Conservation (phyloP, 2,797 vertebrate genomes). For the Stomatorhinus walkeri region DNA sequence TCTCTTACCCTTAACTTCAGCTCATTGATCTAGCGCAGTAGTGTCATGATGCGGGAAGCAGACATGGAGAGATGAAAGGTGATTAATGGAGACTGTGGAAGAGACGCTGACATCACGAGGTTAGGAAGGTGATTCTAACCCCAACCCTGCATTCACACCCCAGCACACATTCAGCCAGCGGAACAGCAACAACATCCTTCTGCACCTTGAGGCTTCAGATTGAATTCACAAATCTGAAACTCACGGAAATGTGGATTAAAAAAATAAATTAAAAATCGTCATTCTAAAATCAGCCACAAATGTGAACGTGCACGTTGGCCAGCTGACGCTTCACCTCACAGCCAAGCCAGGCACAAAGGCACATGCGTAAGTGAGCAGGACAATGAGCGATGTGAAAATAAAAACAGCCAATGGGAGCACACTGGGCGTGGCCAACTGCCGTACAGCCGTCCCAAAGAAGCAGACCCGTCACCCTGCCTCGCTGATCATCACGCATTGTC, state of each 20-base stretch:
- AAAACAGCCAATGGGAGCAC: background rate
- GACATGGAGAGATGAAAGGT: slow-evolving; percentile 31
- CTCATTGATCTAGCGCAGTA: slow-evolving; percentile 66
- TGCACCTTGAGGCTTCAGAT: background rate
- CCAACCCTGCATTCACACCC: background rate
- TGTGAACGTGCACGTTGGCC: background rate
- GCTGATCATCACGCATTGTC: background rate
- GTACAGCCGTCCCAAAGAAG: background rate
- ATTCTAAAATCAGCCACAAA: background rate
- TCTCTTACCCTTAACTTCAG: slow-evolving; percentile 69
- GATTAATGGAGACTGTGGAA: background rate
- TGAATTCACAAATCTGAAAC: background rate
- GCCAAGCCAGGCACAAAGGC: background rate
- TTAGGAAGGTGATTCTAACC: background rate
- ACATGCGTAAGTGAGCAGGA: background rate
- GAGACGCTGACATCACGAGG: background rate
- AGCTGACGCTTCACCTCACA: background rate
- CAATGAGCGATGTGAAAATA: background rate
- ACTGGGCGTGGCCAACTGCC: background rate
- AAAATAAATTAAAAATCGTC: background rate
- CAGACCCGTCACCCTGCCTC: background rate
- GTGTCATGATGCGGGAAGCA: slow-evolving; percentile 38
- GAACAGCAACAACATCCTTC: background rate
- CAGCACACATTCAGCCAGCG: background rate
- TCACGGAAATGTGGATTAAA: background rate